phyloP scores from a whole-genome alignment of 1,140 invertebrate genomes.

The Harpegnathos saltator region DNA sequence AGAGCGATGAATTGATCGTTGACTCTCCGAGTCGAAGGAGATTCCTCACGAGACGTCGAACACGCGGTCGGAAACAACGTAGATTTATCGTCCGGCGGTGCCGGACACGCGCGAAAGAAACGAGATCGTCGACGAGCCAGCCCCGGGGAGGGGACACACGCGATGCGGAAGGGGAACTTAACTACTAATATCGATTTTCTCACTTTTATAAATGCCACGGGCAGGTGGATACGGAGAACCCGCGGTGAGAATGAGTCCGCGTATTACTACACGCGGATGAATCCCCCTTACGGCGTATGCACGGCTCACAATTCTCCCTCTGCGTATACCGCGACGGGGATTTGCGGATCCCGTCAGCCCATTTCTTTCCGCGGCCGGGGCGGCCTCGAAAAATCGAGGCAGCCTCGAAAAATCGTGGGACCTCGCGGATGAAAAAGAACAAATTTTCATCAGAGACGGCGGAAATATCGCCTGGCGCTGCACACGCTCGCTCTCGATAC shows the following conservation, averaged over 20 bases:
- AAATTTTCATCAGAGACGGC: background rate
- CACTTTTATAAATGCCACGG: constrained; percentile 63
- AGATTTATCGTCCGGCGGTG: constrained; percentile 19
- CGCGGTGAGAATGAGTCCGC: background rate
- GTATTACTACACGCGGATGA: background rate
- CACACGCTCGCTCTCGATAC: background rate
- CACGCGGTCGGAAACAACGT: constrained; percentile 12
- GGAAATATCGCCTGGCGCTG: background rate
- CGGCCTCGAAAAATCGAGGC: background rate
- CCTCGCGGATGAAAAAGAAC: background rate
- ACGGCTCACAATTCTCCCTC: no score
- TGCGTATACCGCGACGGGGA: no score
- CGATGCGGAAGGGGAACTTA: constrained; percentile 29
- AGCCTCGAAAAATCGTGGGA: no score
- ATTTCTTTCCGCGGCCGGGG: background rate
- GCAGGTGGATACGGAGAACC: constrained; percentile 46
- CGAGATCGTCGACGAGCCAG: constrained; percentile 24
- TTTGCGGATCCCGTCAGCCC: background rate
- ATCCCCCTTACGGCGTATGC: background rate
- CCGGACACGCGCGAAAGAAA: constrained; percentile 18
- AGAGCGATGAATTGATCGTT: constrained; percentile 18
- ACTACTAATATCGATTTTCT: constrained; percentile 75
- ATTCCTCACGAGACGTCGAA: constrained; percentile 10
- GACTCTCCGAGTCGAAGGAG: background rate
- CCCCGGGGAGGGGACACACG: constrained; percentile 15